Base-by-base conservation (phyloP, 2,797 vertebrate species). In the Philypnodon macrostomus region DNA sequence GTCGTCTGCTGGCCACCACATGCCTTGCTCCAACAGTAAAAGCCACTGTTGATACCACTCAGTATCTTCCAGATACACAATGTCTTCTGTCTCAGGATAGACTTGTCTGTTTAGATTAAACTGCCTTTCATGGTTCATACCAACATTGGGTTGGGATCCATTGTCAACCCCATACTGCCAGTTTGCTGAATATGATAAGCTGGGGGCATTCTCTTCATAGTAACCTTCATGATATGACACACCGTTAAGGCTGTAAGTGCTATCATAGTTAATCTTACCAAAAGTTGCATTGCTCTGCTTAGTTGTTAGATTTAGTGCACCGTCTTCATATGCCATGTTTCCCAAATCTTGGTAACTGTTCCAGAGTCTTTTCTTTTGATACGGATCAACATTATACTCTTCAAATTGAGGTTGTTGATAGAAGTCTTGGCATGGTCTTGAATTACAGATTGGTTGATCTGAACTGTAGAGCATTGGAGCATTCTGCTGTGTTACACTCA, bases 1-100 rank as follows among this genome's bases (percentile, higher is more conserved):
- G 70, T 96, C 89, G 69, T 96, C 94, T 45, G 94, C 94, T 36
- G 92, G 93, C 93, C 94, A 97, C 97, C 97, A 99, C 51, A 97
- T 69, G 1, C 95, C 96, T 80, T 93, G 92, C 70, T 96, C 92
- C 71, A 98, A 85, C 82, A 92, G 88, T 44, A 85, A 76, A 49
- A 96, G 89, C 96, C 95, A 98, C 53, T 95, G 92, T 47, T 94
- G 92, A 76, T 94, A 95, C 75, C 93, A 95, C 80, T 87, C 92
- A 50, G 77, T 81, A 39, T 93, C 91, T 61, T 89, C 86, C 8
- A 92, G 88, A 66, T 92, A 92, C 27, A 75, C 17, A 26, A 84
- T 73, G 21, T 86, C 92, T 53, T 92, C 89, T 4, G 71, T 60
- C 61, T 88, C 91, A 65, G 47, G 73, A 63, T 89, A 87, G 58